These are phyloP conservation scores for Callopanchax toddi DNA, from an alignment of 2,113 vertebrate genomes.

Conservation along the genomic window DNA sequence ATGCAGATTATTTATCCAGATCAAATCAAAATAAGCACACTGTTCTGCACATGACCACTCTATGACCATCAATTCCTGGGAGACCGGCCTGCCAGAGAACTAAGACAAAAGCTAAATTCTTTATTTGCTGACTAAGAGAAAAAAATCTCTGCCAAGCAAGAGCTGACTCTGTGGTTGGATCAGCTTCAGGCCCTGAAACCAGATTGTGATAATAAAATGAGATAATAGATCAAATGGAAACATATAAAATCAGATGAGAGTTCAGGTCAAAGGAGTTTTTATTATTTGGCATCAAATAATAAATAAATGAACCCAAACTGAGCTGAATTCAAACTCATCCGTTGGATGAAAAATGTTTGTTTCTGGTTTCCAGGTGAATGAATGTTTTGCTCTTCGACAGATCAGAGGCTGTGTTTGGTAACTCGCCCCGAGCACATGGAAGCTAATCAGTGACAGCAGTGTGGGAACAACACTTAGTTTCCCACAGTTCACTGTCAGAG, in stretches of 20 bases:
- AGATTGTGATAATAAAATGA: background rate
- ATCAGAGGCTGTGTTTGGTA: conserved; percentile 31
- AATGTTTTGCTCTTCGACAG: conserved; percentile 13
- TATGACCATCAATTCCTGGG: too few relatives aligned
- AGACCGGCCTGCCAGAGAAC: too few relatives aligned
- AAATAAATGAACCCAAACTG: background rate
- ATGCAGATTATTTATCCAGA: too few relatives aligned
- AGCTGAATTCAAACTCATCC: background rate
- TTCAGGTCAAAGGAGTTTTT: too few relatives aligned
- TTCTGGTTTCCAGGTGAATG: conserved; percentile 28
- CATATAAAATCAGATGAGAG: background rate
- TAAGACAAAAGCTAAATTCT: too few relatives aligned
- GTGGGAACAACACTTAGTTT: conserved; percentile 63
- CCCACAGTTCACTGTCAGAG: conserved; percentile 37
- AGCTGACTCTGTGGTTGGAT: background rate
- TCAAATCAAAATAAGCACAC: too few relatives aligned
- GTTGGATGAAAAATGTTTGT: background rate
- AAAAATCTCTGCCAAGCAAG: background rate
- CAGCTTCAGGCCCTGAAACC: background rate
- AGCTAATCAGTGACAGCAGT: conserved; percentile 70
- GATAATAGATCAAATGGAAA: background rate
- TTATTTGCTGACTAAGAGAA: too few relatives aligned
- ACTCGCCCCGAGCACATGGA: conserved; percentile 48
- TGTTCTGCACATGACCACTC: too few relatives aligned
- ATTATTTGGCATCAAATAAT: too few relatives aligned